A percentile compares a stretch with the other conserved stretches of the same genome.
Evolutionary conservation across 64 coral and sea anemone species (phyloP).

Genomic region (Stichodactyla mertensii): DNA sequence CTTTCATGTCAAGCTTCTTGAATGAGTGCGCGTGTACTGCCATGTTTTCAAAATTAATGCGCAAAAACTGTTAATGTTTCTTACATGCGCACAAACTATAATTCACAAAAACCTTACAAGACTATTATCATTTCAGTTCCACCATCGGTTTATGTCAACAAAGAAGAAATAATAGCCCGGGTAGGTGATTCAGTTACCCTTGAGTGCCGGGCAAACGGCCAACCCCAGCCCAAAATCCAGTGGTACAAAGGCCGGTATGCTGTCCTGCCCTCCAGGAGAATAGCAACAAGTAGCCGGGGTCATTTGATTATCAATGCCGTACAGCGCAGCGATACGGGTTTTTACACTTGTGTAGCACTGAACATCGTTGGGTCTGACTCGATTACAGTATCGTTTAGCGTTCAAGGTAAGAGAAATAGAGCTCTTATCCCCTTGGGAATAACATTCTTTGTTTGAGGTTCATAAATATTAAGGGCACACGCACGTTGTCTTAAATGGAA

Average conservation of each 20-base stretch:
- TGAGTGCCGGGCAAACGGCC: slow-evolving; percentile 54
- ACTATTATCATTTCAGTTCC: slow-evolving; percentile 25
- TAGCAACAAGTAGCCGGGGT: slow-evolving; percentile 70
- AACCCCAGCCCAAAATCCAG: slow-evolving; percentile 26
- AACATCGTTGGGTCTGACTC: slow-evolving; percentile 73
- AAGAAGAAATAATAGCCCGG: slow-evolving; percentile 33
- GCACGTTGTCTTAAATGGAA: too few relatives aligned
- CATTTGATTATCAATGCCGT: slow-evolving; percentile 82
- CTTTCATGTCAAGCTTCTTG: too few relatives aligned
- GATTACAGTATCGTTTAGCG: slow-evolving; percentile 36
- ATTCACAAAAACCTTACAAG: neutral
- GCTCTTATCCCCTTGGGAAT: too few relatives aligned
- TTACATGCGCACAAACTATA: neutral
- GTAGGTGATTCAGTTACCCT: slow-evolving; percentile 60
- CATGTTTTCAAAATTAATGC: too few relatives aligned
- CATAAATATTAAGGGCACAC: too few relatives aligned
- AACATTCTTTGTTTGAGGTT: too few relatives aligned
- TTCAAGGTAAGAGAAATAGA: slow-evolving; percentile 48
- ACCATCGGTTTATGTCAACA: slow-evolving; percentile 66
- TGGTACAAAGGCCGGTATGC: slow-evolving; percentile 63
- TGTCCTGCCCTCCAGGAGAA: slow-evolving; percentile 44
- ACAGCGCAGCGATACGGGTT: slow-evolving; percentile 56
- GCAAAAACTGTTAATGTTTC: too few relatives aligned
- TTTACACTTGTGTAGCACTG: slow-evolving; percentile 77
- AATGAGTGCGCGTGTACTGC: too few relatives aligned